These are phyloP conservation scores for Conopomorpha cramerella DNA, from an alignment of 1,140 invertebrate genomes.

Conservation along the genomic window DNA sequence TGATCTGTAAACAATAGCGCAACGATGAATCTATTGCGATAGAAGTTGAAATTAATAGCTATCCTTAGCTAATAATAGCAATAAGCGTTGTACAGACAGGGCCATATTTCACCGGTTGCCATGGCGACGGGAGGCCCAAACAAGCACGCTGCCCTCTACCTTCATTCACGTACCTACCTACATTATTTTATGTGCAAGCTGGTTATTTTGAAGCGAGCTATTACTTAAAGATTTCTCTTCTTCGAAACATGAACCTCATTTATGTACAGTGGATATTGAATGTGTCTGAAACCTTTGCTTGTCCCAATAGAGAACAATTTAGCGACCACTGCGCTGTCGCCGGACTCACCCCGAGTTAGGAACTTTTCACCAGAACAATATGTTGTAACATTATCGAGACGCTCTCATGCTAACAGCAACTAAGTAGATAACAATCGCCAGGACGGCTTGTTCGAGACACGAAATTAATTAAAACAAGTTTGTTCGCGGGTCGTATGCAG, in stretches of 20 bases:
- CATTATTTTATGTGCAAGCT: too few relatives aligned
- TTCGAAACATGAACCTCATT: too few relatives aligned
- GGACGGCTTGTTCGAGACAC: constrained; percentile 55
- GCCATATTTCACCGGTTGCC: constrained; percentile 43
- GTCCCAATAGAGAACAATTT: too few relatives aligned
- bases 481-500: constrained; percentile 57
- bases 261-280: too few relatives aligned
- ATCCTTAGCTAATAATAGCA: constrained; percentile 39
- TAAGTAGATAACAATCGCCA: constrained; percentile 58
- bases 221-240: too few relatives aligned
- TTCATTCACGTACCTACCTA: too few relatives aligned
- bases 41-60: constrained; percentile 27
- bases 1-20: too few relatives aligned
- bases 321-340: too few relatives aligned
- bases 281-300: too few relatives aligned
- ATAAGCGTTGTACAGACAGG: constrained; percentile 32
- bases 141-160: constrained; percentile 6
- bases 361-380: constrained; percentile 31
- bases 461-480: constrained; percentile 62
- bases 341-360: too few relatives aligned
- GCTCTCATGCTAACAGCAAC: constrained; percentile 49
- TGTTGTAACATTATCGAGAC: constrained; percentile 47
- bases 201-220: too few relatives aligned
- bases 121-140: constrained; percentile 39
- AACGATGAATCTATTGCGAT: too few relatives aligned